Evolutionary conservation across 2,113 vertebrate species (phyloP).

Genomic region (Forbesichthys papilliferus): DNA sequence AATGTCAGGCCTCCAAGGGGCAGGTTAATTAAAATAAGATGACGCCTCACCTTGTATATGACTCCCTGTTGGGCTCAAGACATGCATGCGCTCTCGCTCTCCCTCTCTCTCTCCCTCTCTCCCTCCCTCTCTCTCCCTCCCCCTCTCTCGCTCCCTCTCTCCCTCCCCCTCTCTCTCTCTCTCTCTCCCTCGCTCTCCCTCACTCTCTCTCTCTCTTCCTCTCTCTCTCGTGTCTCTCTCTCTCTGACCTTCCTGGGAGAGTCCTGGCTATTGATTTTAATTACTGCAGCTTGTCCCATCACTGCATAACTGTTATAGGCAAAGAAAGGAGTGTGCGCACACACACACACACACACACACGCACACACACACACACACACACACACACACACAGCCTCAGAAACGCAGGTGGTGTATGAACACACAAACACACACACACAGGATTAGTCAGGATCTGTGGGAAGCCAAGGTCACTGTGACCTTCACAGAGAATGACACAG

Average conservation of each 20-base stretch:
- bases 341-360: constrained; percentile 30
- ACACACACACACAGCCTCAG: constrained; percentile 23
- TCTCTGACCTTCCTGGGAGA: constrained; percentile 89
- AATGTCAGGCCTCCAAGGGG: constrained; percentile 52
- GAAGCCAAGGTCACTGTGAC: no score
- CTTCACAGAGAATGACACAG: no score
- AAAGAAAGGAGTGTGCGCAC: constrained; percentile 77
- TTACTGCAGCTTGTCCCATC: constrained; percentile 86
- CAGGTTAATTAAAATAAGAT: constrained; percentile 86
- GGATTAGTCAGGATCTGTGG: constrained; percentile 42
- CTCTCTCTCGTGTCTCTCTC: constrained; percentile 53
- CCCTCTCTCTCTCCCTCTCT: constrained; percentile 40
- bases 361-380: constrained; percentile 13
- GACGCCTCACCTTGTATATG: constrained; percentile 77
- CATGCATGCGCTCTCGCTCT: constrained; percentile 74
- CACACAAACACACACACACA: constrained; percentile 41
- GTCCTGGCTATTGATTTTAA: constrained; percentile 97
- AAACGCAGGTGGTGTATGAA: constrained; percentile 25
- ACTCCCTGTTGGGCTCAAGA: constrained; percentile 77
- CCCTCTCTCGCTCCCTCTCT: constrained; percentile 32
- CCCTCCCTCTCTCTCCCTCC: constrained; percentile 59
- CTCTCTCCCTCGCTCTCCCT: constrained; percentile 18
- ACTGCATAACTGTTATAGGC: constrained; percentile 83
- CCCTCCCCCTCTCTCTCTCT: constrained; percentile 22
- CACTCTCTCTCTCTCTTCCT: constrained; percentile 68